Percentiles rank a stretch among this genome's conserved stretches.
phyloP scores from a whole-genome alignment of 2,888 invertebrate genomes.

The Orchesella flavescens region DNA sequence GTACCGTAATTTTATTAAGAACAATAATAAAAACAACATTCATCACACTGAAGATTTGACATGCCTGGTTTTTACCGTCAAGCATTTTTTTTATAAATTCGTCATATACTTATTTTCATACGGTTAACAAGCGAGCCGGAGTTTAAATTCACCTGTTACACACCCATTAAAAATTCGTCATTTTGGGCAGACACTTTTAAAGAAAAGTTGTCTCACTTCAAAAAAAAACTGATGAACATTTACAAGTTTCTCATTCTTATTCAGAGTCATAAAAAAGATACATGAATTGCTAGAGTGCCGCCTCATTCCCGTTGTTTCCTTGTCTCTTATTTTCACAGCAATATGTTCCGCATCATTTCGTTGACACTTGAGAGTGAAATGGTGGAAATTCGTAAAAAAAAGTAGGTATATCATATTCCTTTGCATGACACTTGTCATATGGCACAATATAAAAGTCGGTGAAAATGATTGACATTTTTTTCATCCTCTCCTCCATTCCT shows the following conservation, averaged over 20 bases:
- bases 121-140: neutral
- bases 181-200: no score
- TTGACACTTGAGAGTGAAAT: constrained; percentile 56
- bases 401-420: constrained; percentile 17
- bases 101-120: no score
- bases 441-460: constrained; percentile 8
- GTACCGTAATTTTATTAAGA: constrained; percentile 53
- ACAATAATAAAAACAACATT: constrained; percentile 37
- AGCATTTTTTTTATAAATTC: neutral
- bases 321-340: constrained; percentile 4
- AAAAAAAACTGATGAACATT: no score
- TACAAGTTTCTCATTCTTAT: no score
- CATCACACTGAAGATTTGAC: constrained; percentile 23
- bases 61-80: no score
- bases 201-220: no score
- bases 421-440: constrained; percentile 59
- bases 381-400: constrained; percentile 37
- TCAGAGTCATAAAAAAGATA: no score
- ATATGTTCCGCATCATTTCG: constrained; percentile 52
- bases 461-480: constrained; percentile 60
- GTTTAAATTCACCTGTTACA: constrained; percentile 19
- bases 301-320: neutral
- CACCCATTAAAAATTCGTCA: neutral
- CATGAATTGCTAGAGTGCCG: no score
- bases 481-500: constrained; percentile 27